These are phyloP conservation scores for Ophion obscuratus DNA, from an alignment of 2,888 invertebrate species.

Conservation along the genomic window DNA sequence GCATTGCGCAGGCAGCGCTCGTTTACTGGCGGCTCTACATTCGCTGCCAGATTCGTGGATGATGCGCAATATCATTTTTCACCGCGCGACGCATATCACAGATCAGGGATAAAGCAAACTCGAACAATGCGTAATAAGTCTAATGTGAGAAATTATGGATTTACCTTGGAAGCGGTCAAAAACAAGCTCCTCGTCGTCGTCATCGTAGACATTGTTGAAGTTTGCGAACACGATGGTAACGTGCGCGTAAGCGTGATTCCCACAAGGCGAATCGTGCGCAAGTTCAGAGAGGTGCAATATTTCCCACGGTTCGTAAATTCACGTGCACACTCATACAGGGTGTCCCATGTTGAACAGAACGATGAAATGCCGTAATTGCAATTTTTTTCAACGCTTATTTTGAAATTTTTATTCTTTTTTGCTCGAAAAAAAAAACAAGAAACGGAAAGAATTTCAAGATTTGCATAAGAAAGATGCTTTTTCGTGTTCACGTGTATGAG, in stretches of 20 bases:
- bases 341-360: too few relatives aligned
- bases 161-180: slow-evolving; percentile 3
- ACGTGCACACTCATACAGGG: too few relatives aligned
- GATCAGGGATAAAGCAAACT: background rate
- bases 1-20: background rate
- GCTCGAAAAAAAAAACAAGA: background rate
- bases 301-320: too few relatives aligned
- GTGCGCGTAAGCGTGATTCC: background rate
- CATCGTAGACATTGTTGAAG: background rate
- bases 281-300: slow-evolving; percentile 1
- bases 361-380: background rate
- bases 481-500: too few relatives aligned
- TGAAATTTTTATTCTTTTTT: background rate
- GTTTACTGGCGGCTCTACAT: background rate
- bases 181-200: background rate
- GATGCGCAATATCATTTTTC: background rate
- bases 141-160: background rate
- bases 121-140: background rate
- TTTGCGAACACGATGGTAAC: background rate
- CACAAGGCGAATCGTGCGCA: slow-evolving; percentile 19
- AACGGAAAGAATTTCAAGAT: background rate
- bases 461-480: too few relatives aligned
- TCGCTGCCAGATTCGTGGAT: background rate
- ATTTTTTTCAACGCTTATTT: background rate
- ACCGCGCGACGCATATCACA: background rate